A percentile compares a stretch with the other conserved stretches of the same genome.
Evolutionary conservation across 2,888 invertebrate species (phyloP).

Genomic region (Rhopalosiphum nymphaeae): DNA sequence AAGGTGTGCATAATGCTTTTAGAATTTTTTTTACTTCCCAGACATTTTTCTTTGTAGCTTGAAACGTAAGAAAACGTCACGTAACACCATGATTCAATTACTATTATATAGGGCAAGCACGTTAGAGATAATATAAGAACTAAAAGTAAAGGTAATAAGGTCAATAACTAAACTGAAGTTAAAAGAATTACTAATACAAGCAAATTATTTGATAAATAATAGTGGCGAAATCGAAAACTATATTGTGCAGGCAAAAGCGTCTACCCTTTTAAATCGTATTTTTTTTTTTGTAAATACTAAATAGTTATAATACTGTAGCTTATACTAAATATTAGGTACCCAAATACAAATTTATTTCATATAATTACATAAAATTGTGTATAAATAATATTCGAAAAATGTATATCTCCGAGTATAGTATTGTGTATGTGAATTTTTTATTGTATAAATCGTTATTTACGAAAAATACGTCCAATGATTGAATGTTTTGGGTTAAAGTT

Average conservation of each 20-base stretch:
- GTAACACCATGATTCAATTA: background rate
- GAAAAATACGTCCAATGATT: background rate
- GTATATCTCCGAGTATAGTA: background rate
- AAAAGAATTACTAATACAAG: background rate
- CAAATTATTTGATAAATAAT: background rate
- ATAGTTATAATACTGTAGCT: background rate
- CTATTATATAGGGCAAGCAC: background rate
- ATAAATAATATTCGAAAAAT: background rate
- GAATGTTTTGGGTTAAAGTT: background rate
- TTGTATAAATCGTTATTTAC: background rate
- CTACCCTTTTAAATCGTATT: background rate
- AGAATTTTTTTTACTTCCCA: background rate
- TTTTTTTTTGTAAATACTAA: background rate
- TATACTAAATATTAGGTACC: background rate
- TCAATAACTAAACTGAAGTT: background rate
- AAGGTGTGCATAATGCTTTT: background rate
- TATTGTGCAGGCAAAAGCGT: background rate
- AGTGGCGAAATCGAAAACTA: background rate
- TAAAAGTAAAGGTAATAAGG: background rate
- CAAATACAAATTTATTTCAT: background rate
- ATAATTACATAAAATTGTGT: background rate
- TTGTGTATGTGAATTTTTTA: background rate
- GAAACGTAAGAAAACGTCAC: background rate
- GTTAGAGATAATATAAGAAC: background rate
- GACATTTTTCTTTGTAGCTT: background rate